Base-by-base conservation (phyloP, 2,888 invertebrate species). In the Amphipyra berbera region DNA sequence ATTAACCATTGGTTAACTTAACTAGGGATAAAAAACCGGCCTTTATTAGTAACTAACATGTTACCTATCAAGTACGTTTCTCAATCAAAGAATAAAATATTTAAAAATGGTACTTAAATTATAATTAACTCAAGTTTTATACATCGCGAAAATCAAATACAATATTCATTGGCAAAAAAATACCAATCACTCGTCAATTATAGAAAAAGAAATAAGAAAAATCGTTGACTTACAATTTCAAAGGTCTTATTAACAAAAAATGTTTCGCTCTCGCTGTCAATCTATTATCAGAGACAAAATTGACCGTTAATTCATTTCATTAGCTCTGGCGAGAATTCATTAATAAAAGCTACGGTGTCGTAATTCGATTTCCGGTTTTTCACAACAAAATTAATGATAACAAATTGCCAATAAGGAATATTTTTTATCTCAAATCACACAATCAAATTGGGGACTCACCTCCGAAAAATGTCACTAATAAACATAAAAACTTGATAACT, bases 381-480 rank as follows among this genome's bases (percentile, higher is more conserved):
- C 57, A 72, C 44, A 60, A 62, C 50, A 58, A 61, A 71, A 65
- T 74, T 74, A 68, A 73, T 57, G 68, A 63, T 56, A 57, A 54
- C n/a, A 63, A 68, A 55, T 56, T 57, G 62, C 15, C 58, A 59
- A 54, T 40, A 38, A 46, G 38, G 42, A 54, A 55, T 8, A 27
- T 52, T 50, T 52, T 47, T 50, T 59, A 48, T 61, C 47, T 54
- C 47, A 73, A 62, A 67, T 59, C 44, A 48, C 27, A 46, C 30
- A 48, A 35, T 57, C 4, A 55, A 57, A 68, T 62, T 59, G 46
- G 55, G 33, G 40, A 88, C 93, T 90, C 82, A 94, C 93, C 92
- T 79, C 91, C 88, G 59, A 92, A 88, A 65, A 90, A 77, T 79
- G 88, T 85, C 76, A 92, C 71, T 67, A 92, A 82, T 55, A 90